Percentiles rank a stretch among this genome's conserved stretches.
Evolutionary conservation across 1,140 invertebrate species (phyloP).

Genomic region (Drosophila santomea): DNA sequence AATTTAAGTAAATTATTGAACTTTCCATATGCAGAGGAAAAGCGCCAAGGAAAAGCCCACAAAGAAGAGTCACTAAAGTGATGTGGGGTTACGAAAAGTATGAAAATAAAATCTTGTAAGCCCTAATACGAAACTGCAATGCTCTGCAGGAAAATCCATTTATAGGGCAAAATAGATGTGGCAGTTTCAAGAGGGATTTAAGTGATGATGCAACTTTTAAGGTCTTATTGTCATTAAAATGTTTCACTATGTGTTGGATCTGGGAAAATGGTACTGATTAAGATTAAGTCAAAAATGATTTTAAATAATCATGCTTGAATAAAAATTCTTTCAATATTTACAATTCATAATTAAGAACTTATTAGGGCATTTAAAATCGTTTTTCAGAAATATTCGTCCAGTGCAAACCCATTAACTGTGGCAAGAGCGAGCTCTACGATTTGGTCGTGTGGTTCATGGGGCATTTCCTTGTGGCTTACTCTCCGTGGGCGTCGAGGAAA

Average conservation of each 20-base stretch:
- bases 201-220: conserved; percentile 4
- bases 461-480: conserved; percentile 19
- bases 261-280: background rate
- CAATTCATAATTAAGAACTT: background rate
- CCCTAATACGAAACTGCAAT: conserved; percentile 17
- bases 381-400: conserved; percentile 8
- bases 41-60: conserved; percentile 24
- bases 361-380: background rate
- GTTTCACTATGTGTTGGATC: background rate
- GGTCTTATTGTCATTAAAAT: background rate
- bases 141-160: background rate
- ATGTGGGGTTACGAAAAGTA: conserved; percentile 1
- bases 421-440: conserved; percentile 37
- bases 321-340: background rate
- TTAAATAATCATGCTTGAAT: background rate
- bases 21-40: conserved; percentile 65
- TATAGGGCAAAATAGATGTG: conserved; percentile 16
- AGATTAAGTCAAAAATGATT: background rate
- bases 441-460: conserved; percentile 24
- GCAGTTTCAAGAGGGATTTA: background rate
- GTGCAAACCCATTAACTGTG: conserved; percentile 52
- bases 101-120: conserved; percentile 22
- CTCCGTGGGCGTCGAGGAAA: conserved; percentile 55
- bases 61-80: conserved; percentile 32
- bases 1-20: conserved; percentile 80